phyloP scores from a whole-genome alignment of 2,113 vertebrate genomes.

The Rhombomys opimus region DNA sequence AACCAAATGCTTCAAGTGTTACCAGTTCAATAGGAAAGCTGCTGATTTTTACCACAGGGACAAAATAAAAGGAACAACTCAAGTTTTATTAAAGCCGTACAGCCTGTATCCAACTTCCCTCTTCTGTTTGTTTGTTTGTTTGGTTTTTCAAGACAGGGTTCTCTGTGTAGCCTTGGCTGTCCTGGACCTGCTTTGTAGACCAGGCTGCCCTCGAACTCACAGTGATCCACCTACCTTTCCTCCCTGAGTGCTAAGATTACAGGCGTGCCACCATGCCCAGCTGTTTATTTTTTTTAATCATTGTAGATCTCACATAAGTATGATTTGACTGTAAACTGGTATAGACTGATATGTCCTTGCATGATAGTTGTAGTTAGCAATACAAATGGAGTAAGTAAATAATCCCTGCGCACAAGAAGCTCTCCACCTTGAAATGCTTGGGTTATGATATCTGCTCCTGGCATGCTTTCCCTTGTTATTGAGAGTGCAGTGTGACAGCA shows the following conservation, averaged over 20 bases:
- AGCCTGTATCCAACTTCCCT: constrained; percentile 6
- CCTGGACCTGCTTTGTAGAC: too few species aligned
- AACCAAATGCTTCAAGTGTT: constrained; percentile 39
- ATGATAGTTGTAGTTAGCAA: background rate
- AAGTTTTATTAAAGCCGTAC: constrained; percentile 60
- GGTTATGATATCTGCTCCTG: background rate
- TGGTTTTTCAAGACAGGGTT: too few species aligned
- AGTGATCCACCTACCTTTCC: too few species aligned
- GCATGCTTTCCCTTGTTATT: background rate
- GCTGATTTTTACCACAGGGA: constrained; percentile 41
- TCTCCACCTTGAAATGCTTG: background rate
- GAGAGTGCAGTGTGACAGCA: background rate
- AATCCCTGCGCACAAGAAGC: background rate
- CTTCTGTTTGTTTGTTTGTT: background rate
- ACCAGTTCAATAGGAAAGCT: constrained; percentile 49
- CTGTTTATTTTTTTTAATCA: constrained; percentile 29
- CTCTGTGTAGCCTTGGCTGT: too few species aligned
- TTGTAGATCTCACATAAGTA: constrained; percentile 17
- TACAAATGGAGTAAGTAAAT: background rate
- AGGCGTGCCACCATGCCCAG: too few species aligned
- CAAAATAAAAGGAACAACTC: constrained; percentile 44
- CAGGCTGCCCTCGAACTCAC: too few species aligned
- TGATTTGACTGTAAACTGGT: constrained; percentile 38
- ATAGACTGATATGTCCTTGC: constrained; percentile 38
- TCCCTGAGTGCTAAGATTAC: too few species aligned